phyloP scores from a whole-genome alignment of 2,797 vertebrate genomes.

The Thaleichthys pacificus region DNA sequence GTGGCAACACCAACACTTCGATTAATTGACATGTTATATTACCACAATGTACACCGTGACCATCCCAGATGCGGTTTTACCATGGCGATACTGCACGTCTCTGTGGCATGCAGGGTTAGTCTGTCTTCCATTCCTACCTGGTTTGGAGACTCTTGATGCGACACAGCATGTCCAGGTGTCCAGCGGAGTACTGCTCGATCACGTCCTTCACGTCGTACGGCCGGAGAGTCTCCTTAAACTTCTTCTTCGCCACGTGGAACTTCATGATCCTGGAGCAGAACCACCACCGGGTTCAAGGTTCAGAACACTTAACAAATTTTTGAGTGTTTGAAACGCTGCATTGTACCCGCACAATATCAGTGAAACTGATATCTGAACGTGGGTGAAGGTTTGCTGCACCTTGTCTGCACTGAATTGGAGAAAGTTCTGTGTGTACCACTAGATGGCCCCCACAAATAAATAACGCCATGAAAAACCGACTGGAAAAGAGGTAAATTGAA shows the following conservation, averaged over 20 bases:
- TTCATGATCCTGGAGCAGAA: conserved; percentile 88
- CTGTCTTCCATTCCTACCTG: conserved; percentile 70
- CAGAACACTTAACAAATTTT: no score
- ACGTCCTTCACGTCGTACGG: conserved; percentile 98
- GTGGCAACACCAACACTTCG: no score
- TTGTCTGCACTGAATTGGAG: no score
- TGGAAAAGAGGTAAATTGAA: neutral
- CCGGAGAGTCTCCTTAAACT: conserved; percentile 95
- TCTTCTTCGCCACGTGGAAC: conserved; percentile 97
- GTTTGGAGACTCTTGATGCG: conserved; percentile 97
- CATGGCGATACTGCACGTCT: no score
- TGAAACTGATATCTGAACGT: neutral
- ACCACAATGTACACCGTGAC: no score
- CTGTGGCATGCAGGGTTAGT: no score
- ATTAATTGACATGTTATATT: no score
- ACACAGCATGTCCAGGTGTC: conserved; percentile 96
- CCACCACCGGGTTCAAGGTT: neutral
- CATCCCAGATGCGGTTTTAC: no score
- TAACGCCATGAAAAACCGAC: neutral
- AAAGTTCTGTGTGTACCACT: conserved; percentile 34
- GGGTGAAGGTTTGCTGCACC: neutral
- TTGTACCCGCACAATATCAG: neutral
- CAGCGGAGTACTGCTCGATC: conserved; percentile 97
- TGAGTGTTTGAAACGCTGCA: neutral
- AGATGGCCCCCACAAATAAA: conserved; percentile 46